Percentiles rank a stretch among this genome's conserved stretches.
These are phyloP conservation scores for Istiophorus platypterus DNA, from an alignment of 2,113 vertebrate species.

Conservation along the genomic window DNA sequence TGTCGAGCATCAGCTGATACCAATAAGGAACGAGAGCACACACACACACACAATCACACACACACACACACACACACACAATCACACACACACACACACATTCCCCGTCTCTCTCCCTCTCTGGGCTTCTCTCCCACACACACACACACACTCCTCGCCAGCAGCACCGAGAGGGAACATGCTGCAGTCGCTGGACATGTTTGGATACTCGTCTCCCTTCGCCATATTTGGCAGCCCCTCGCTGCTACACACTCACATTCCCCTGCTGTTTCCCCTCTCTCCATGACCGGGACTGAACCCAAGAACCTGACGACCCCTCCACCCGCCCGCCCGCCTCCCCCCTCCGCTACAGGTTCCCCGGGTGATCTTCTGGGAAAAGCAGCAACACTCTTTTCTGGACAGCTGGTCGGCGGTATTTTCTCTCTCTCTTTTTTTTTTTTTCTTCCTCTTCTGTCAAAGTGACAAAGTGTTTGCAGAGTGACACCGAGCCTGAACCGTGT, in stretches of 20 bases:
- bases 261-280: constrained; percentile 41
- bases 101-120: background rate
- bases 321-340: background rate
- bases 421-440: constrained; percentile 10
- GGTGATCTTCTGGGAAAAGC: constrained; percentile 55
- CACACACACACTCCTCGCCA: background rate
- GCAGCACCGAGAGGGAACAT: background rate
- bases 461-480: constrained; percentile 29
- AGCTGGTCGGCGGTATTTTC: constrained; percentile 43
- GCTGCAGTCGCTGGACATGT: constrained; percentile 13
- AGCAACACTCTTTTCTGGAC: constrained; percentile 35
- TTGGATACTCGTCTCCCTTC: constrained; percentile 42
- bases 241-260: constrained; percentile 35
- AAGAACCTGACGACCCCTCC: constrained; percentile 52
- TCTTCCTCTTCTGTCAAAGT: background rate
- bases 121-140: background rate
- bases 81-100: constrained; percentile 1
- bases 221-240: constrained; percentile 65
- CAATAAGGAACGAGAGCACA: background rate
- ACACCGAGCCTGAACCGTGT: constrained; percentile 14
- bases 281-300: constrained; percentile 43
- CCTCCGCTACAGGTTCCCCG: constrained; percentile 41
- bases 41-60: constrained; percentile 13
- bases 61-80: constrained; percentile 15
- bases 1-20: constrained; percentile 19